Conservation (phyloP, 2,888 invertebrate species). For the Plagodis pulveraria region DNA sequence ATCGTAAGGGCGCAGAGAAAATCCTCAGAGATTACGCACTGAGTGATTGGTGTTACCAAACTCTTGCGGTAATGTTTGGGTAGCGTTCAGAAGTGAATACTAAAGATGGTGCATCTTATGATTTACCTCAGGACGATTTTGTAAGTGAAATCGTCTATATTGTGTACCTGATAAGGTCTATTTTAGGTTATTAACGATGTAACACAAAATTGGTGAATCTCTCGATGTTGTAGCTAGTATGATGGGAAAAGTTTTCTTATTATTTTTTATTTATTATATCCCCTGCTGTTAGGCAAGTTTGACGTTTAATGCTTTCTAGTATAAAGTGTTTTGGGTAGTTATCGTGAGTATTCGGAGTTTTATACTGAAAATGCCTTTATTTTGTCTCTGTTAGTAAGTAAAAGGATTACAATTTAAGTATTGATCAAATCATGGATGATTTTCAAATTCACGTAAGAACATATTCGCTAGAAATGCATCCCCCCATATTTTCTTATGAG, state of each 20-base stretch:
- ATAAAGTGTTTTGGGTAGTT: slow-evolving; percentile 14
- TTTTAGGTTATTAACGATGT: slow-evolving; percentile 38
- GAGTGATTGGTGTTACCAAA: slow-evolving; percentile 82
- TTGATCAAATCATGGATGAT: too few species aligned
- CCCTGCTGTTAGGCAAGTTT: slow-evolving; percentile 63
- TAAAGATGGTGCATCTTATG: slow-evolving; percentile 64
- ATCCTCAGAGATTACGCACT: slow-evolving; percentile 81
- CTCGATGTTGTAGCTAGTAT: slow-evolving; percentile 60
- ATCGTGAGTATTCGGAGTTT: neutral
- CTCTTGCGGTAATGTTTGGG: slow-evolving; percentile 64
- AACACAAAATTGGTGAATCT: slow-evolving; percentile 61
- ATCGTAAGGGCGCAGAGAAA: slow-evolving; percentile 63
- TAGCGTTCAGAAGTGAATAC: slow-evolving; percentile 70
- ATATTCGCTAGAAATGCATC: too few species aligned
- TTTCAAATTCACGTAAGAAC: too few species aligned
- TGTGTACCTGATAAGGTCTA: slow-evolving; percentile 41
- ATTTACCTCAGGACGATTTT: slow-evolving; percentile 63
- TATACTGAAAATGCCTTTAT: neutral
- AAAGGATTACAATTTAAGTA: too few species aligned
- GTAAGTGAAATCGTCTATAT: slow-evolving; percentile 44
- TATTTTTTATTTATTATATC: slow-evolving; percentile 81
- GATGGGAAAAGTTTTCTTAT: slow-evolving; percentile 83
- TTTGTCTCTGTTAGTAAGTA: too few species aligned
- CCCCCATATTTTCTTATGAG: too few species aligned
- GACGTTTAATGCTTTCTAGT: slow-evolving; percentile 49